Conservation (phyloP, 2,888 invertebrate genomes). For the Caenorhabditis doughertyi region DNA sequence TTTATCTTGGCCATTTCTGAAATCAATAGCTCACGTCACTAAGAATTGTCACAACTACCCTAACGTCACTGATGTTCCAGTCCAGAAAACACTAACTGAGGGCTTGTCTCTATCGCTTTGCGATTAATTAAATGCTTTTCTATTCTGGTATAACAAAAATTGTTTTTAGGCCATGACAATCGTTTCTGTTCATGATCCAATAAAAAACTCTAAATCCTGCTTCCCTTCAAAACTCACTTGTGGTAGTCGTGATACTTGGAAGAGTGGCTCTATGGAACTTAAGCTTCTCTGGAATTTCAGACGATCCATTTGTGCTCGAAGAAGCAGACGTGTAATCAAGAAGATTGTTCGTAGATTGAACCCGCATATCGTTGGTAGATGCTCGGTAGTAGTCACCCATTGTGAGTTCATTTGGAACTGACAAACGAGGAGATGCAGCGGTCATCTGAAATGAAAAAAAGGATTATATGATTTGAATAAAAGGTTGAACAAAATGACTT, state of each 20-base stretch:
- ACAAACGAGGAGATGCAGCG: constrained; percentile 50
- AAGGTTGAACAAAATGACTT: neutral
- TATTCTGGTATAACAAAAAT: too few relatives aligned
- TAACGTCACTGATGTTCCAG: too few relatives aligned
- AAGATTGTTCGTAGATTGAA: constrained; percentile 38
- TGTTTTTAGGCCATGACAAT: too few relatives aligned
- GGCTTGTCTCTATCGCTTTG: too few relatives aligned
- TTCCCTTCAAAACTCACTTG: constrained; percentile 61
- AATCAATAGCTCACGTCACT: neutral
- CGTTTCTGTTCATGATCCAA: too few relatives aligned
- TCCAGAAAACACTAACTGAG: too few relatives aligned
- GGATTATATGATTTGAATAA: neutral
- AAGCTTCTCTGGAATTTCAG: constrained; percentile 32
- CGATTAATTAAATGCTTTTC: too few relatives aligned
- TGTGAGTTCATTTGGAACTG: constrained; percentile 62
- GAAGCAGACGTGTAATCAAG: constrained; percentile 65
- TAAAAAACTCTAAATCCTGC: neutral
- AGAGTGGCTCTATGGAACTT: constrained; percentile 63
- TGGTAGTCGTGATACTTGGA: constrained; percentile 66
- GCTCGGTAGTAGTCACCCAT: constrained; percentile 55
- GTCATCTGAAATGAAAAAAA: constrained; percentile 57
- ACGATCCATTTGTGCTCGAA: constrained; percentile 60
- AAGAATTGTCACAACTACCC: neutral
- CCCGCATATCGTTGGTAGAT: constrained; percentile 36
- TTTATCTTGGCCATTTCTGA: neutral